These are phyloP conservation scores for Tyrannus savana DNA, from an alignment of 2,113 vertebrate genomes.

Conservation along the genomic window DNA sequence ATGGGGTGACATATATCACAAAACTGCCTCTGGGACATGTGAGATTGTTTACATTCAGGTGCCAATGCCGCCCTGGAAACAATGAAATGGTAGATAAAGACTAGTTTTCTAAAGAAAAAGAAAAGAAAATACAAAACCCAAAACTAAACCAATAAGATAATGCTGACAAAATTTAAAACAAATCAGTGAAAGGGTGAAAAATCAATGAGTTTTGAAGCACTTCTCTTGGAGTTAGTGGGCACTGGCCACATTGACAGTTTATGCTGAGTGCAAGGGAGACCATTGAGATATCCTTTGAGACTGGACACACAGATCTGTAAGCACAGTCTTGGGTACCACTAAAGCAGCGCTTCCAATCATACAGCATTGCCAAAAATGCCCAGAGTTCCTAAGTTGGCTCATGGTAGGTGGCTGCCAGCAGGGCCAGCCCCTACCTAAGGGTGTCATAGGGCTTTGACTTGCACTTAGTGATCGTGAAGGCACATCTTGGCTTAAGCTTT, in stretches of 20 bases:
- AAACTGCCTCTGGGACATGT: neutral
- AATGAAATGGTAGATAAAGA: neutral
- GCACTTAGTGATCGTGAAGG: rapidly evolving
- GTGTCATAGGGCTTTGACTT: neutral
- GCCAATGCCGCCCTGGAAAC: neutral
- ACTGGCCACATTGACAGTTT: neutral
- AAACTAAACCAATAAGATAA: neutral
- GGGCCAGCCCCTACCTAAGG: neutral
- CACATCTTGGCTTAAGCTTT: neutral
- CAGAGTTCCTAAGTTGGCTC: neutral
- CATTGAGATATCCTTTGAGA: neutral
- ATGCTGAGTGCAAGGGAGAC: neutral
- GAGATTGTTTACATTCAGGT: slow-evolving; percentile 38
- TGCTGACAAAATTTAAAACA: neutral
- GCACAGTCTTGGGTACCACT: neutral
- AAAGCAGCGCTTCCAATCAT: rapidly evolving
- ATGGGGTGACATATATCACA: slow-evolving; percentile 47
- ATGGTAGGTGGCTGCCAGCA: neutral
- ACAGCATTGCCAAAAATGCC: neutral
- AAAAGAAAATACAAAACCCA: neutral
- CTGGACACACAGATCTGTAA: neutral
- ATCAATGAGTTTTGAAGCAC: neutral
- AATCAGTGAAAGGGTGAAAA: neutral
- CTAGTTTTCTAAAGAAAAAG: neutral
- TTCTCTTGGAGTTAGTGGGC: neutral